phyloP scores from a whole-genome alignment of 2,888 invertebrate species.

The Sminthurides aquaticus region DNA sequence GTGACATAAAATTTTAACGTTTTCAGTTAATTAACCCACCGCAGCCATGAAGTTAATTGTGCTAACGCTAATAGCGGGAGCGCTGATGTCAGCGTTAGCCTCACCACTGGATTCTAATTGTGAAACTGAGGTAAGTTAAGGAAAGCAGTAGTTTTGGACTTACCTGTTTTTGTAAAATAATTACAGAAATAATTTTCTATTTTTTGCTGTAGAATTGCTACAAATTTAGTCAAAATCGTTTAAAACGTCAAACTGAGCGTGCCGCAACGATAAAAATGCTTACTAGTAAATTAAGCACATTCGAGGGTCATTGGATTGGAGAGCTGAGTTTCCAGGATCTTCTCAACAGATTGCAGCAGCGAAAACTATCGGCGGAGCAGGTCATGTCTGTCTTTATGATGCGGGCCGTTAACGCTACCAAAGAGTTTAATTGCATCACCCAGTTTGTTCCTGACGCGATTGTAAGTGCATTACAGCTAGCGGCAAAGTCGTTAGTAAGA shows the following conservation, averaged over 20 bases:
- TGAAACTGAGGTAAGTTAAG: background rate
- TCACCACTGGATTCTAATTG: background rate
- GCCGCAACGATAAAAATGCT: background rate
- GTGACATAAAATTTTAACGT: no score
- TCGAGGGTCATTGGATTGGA: conserved; percentile 6
- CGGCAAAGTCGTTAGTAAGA: background rate
- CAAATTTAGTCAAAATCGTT: conserved; percentile 1
- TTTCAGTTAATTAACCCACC: no score
- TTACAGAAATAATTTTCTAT: background rate
- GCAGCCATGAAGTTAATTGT: no score
- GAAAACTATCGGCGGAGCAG: conserved; percentile 29
- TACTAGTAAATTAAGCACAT: background rate
- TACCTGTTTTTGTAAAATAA: background rate
- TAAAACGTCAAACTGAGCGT: conserved; percentile 5
- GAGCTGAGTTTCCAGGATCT: conserved; percentile 29
- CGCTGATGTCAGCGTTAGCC: background rate
- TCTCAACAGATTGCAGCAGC: conserved; percentile 24
- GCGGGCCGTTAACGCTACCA: conserved; percentile 41
- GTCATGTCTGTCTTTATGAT: conserved; percentile 35
- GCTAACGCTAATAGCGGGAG: no score
- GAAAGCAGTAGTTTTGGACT: background rate
- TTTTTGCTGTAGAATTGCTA: conserved; percentile 2
- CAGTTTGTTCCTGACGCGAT: conserved; percentile 44
- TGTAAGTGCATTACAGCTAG: conserved; percentile 25
- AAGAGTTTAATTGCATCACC: conserved; percentile 44